Evolutionary conservation across 1,140 invertebrate species (phyloP).

Genomic region (Vanessa tameamea): DNA sequence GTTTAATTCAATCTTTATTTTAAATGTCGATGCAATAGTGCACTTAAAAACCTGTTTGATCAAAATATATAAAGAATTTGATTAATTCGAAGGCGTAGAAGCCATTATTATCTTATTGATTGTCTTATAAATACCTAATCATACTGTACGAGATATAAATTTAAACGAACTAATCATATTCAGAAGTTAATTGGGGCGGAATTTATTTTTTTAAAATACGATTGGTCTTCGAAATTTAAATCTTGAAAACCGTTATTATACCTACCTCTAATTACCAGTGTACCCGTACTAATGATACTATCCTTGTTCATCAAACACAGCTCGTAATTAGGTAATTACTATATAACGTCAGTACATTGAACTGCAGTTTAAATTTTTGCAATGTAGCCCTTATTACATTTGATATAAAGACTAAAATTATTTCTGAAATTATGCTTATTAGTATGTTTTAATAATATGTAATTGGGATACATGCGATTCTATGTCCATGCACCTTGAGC

Average conservation of each 20-base stretch:
- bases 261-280: not conserved
- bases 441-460: slow-evolving; percentile 7
- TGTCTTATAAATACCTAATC: no score
- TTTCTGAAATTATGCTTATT: not conserved
- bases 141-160: no score
- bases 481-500: not conserved
- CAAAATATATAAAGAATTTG: no score
- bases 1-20: no score
- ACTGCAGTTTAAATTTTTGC: not conserved
- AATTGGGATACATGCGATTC: not conserved
- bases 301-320: slow-evolving; percentile 9
- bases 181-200: no score
- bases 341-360: slow-evolving; percentile 3
- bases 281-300: not conserved
- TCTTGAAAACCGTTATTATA: not conserved
- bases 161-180: no score
- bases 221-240: no score
- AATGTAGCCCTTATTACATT: not conserved
- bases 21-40: no score
- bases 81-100: no score
- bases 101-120: no score
- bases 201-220: no score
- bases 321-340: slow-evolving; percentile 9
- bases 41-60: no score
- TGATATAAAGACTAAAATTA: not conserved